These are phyloP conservation scores for Theropithecus gelada DNA, from an alignment of 2,113 vertebrate genomes.

Conservation along the genomic window DNA sequence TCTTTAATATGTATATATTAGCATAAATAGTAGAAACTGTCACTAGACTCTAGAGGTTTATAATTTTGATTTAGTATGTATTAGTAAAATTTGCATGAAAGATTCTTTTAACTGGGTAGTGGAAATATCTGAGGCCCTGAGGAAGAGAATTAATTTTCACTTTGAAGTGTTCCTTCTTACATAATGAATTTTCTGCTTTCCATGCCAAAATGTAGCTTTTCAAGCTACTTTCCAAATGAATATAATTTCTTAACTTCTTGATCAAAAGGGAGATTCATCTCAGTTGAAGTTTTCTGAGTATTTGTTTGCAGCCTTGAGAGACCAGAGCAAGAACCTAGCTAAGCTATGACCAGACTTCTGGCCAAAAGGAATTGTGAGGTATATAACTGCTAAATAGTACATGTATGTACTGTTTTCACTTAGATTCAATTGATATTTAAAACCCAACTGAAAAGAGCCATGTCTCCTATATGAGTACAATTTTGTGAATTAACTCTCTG, in stretches of 20 bases:
- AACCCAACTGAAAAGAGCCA: not conserved
- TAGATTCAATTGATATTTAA: not conserved
- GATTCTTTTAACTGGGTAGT: not conserved
- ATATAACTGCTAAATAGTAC: not conserved
- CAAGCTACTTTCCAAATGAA: constrained; percentile 24
- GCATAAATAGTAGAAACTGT: not conserved
- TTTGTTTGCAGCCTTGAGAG: not conserved
- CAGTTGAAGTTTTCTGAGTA: not conserved
- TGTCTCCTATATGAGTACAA: not conserved
- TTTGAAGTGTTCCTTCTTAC: constrained; percentile 9
- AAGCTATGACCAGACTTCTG: not conserved
- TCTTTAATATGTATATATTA: constrained; percentile 24
- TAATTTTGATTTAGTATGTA: constrained; percentile 31
- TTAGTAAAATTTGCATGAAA: constrained; percentile 14
- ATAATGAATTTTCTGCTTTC: not conserved
- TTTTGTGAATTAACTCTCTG: not conserved
- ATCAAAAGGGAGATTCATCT: not conserved
- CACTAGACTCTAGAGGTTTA: not conserved
- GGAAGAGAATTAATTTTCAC: constrained; percentile 7
- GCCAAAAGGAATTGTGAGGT: not conserved
- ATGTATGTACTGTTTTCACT: not conserved
- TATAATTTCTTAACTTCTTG: constrained; percentile 35
- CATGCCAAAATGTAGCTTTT: not conserved
- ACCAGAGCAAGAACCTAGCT: not conserved
- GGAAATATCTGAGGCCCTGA: not conserved